phyloP scores from a whole-genome alignment of 2,797 vertebrate genomes.

The Pygocentrus nattereri region DNA sequence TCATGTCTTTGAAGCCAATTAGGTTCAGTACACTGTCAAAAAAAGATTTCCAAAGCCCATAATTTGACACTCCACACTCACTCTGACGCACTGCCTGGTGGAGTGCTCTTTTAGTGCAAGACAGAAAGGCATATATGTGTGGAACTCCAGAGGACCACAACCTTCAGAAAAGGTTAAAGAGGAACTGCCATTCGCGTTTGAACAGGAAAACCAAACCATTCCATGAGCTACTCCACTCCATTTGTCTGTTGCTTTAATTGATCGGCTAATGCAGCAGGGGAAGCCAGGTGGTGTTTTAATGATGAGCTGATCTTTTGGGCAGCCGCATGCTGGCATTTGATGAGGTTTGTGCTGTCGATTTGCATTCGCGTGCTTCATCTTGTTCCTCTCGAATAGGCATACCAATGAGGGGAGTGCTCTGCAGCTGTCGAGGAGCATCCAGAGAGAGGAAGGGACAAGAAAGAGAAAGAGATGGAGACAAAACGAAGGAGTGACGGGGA shows the following conservation, averaged over 20 bases:
- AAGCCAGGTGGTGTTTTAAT: constrained; percentile 58
- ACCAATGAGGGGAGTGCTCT: constrained; percentile 68
- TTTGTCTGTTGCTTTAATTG: constrained; percentile 42
- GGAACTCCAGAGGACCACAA: constrained; percentile 2
- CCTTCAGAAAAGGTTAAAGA: neutral
- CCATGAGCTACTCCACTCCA: neutral
- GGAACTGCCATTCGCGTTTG: neutral
- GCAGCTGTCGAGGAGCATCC: constrained; percentile 52
- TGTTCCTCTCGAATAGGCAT: constrained; percentile 59
- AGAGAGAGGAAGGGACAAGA: neutral
- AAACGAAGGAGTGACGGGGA: neutral
- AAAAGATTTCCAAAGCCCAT: neutral
- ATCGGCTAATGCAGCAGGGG: constrained; percentile 28
- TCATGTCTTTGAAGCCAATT: neutral
- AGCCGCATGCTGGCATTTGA: constrained; percentile 55
- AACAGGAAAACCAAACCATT: constrained; percentile 11
- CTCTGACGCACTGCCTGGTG: neutral
- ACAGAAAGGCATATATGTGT: too few relatives aligned
- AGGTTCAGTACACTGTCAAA: too few relatives aligned
- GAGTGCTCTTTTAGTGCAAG: neutral
- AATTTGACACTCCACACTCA: neutral
- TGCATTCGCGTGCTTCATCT: constrained; percentile 53
- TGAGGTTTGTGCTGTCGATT: constrained; percentile 53
- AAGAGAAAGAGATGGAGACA: neutral
- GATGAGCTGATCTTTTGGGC: constrained; percentile 50